Conservation (phyloP, 2,797 vertebrate species). For the Rhadinocentrus ornatus region DNA sequence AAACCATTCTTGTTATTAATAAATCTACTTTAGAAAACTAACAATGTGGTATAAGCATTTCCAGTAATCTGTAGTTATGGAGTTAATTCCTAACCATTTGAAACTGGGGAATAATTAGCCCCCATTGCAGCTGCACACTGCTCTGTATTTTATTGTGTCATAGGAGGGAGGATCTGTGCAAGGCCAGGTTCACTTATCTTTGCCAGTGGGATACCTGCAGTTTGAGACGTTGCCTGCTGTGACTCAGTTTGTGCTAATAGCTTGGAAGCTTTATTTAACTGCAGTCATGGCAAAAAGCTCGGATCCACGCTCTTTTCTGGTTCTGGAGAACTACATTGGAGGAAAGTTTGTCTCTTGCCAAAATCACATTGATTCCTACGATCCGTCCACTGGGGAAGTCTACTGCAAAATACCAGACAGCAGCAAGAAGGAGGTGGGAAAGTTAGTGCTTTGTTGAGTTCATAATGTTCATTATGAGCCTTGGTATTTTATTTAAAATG, state of each 20-base stretch:
- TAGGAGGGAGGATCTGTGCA: constrained; percentile 15
- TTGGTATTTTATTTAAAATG: background rate
- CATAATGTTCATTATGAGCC: background rate
- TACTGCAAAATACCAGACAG: constrained; percentile 95
- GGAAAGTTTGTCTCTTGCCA: constrained; percentile 88
- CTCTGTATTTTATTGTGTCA: background rate
- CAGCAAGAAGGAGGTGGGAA: constrained; percentile 88
- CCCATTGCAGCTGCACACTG: background rate
- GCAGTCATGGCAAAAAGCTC: constrained; percentile 64
- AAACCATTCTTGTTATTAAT: background rate
- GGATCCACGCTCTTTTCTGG: constrained; percentile 68
- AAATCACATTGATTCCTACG: constrained; percentile 88
- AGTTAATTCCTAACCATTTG: background rate
- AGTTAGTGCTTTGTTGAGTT: background rate
- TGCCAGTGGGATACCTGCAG: background rate
- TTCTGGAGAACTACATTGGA: constrained; percentile 93
- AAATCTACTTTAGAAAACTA: background rate
- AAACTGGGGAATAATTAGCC: background rate
- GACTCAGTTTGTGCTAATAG: background rate
- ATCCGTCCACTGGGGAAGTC: constrained; percentile 90
- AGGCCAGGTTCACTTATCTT: background rate
- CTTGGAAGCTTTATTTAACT: background rate
- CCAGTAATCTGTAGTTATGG: background rate
- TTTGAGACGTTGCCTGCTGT: background rate
- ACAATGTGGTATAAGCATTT: no score